Evolutionary conservation across 2,888 invertebrate genomes (phyloP), one percentile per base, ranked within the genome.

Genomic region (Stomorhina lunata): DNA sequence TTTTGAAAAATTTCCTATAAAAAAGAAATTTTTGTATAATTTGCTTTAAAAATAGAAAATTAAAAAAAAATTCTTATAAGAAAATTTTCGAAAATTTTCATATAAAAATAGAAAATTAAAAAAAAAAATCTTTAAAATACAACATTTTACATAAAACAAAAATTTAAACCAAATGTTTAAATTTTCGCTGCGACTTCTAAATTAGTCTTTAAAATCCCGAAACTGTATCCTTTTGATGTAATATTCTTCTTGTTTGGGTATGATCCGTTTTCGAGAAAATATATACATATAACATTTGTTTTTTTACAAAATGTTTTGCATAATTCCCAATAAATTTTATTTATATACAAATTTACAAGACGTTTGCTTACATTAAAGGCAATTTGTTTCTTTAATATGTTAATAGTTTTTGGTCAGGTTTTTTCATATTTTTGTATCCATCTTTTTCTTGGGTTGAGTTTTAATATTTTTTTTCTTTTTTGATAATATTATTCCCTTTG

Each of bases 401-500:
- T 76, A 81, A 81, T 72, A 61, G 71, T 43, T 71, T 32, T 48
- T 59, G 61, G 9, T 71, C 53, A 32, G 29, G 15, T 59, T 59
- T 71, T 22, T 53, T 32, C 15, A 32, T 69, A 20, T 43, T 66
- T 45, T 48, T 17, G 0, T 34, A 4, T 53, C 12, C 15, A 40
- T 32, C 6, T 29, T 37, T 57, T 20, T 48, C 4, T 40, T 34
- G 6, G 37, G 6, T n/a, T 59, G 10, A 48, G 4, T 40, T 77
- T 40, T 48, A 29, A 68, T 40, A 43, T 63, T 48, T 3, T 20
- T 57, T 43, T 32, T 4, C 9, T 32, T n/a, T 68, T 57, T 59
- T 75, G 27, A 50, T 78, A 71, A 82, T 61, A 57, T 48, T 78
- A 79, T 78, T 75, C 72, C 37, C 40, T 75, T 66, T 71, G 71